Evolutionary conservation across 2,113 vertebrate genomes (phyloP).

Genomic region (Anarhynchus alexandrinus): DNA sequence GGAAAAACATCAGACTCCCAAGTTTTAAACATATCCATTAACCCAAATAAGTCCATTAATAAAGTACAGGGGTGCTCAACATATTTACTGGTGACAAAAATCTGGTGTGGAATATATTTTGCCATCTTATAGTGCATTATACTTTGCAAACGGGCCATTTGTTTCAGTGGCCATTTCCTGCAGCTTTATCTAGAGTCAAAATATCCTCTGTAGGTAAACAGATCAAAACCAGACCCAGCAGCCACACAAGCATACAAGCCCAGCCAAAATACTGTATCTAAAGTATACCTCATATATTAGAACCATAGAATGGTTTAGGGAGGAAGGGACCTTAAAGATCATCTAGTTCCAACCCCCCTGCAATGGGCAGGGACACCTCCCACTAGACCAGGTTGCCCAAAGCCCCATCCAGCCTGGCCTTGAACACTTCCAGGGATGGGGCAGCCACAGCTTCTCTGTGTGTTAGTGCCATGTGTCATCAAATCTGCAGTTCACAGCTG

Average conservation of each 20-base stretch:
- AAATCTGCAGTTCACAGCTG: not conserved
- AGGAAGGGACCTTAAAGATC: not conserved
- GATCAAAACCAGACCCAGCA: not conserved
- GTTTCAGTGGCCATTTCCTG: not conserved
- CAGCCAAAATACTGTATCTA: not conserved
- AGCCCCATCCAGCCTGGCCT: not conserved
- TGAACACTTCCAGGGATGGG: not conserved
- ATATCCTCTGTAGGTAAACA: not conserved
- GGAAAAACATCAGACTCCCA: not conserved
- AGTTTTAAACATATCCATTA: not conserved
- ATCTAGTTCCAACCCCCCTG: not conserved
- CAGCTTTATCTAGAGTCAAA: not conserved
- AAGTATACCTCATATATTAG: not conserved
- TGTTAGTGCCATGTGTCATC: not conserved
- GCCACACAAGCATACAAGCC: not conserved
- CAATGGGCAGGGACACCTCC: not conserved
- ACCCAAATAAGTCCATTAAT: not conserved
- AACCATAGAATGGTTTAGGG: not conserved
- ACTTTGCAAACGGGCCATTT: not conserved
- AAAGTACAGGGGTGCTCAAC: not conserved
- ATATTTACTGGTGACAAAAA: not conserved
- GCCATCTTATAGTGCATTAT: not conserved
- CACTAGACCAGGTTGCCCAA: not conserved
- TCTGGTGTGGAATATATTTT: not conserved
- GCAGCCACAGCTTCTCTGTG: not conserved